A percentile compares a stretch with the other conserved stretches of the same genome.
phyloP scores from a whole-genome alignment of 2,113 vertebrate species.

The Noturus placidus region DNA sequence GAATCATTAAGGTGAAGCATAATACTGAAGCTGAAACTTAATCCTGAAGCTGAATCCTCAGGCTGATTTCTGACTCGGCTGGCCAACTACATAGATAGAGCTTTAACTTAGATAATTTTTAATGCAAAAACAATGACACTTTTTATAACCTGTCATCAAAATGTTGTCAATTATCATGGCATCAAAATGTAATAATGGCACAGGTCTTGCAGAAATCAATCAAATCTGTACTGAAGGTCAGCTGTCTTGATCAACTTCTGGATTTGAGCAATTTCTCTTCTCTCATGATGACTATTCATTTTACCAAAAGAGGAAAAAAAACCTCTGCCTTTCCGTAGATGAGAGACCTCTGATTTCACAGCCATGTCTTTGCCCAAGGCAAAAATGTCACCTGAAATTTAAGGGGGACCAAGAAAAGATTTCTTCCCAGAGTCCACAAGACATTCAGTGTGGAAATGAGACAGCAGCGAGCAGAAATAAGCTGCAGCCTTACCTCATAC shows the following conservation, averaged over 20 bases:
- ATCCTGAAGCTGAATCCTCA: too few species aligned
- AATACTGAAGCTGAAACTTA: not conserved
- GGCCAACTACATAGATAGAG: not conserved
- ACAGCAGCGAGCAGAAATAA: not conserved
- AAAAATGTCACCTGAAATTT: not conserved
- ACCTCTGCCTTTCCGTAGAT: not conserved
- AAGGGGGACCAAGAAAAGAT: not conserved
- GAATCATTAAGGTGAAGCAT: too few species aligned
- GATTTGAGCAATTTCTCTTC: not conserved
- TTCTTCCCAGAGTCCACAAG: not conserved
- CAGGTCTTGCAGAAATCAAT: not conserved
- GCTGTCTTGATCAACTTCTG: not conserved
- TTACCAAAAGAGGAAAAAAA: not conserved
- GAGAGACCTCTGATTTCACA: not conserved
- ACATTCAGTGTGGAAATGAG: not conserved
- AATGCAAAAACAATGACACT: not conserved
- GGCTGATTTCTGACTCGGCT: not conserved
- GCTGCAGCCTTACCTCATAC: not conserved
- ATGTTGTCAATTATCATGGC: not conserved
- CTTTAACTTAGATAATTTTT: not conserved
- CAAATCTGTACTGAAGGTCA: not conserved
- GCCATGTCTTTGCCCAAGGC: not conserved
- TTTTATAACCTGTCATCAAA: not conserved
- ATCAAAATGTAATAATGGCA: not conserved
- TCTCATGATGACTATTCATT: not conserved